Evolutionary conservation across 1,140 invertebrate species (phyloP), one percentile per base, ranked within the genome.

Genomic region (Conopomorpha cramerella): DNA sequence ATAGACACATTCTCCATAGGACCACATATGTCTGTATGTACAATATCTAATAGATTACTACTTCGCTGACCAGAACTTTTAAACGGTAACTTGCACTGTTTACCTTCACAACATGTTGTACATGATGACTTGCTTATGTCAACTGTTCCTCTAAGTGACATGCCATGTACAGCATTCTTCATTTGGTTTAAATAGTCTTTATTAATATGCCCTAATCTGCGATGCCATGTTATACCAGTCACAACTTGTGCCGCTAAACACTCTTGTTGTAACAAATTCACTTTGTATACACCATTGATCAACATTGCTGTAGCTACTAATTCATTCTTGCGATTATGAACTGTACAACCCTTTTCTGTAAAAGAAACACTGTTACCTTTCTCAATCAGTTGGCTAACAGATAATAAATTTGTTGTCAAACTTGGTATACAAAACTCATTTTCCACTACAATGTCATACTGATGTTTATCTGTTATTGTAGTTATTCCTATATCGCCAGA

Each of bases 11-110:
- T 29, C 13, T 29, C 28, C 13, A 29, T 29, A 38, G 51, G 48
- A 29, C 57, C 61, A 45, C 54, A 57, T 6, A 68, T 29, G 37
- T 70, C 59, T 10, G 34, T 32, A 36, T 61, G 58, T 11, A 67
- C 41, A 17, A 55, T 28, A 31, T 63, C 45, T 29, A 49, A 37
- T 26, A 34, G 11, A 11, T 54, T 37, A 11, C 23, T 35, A 23
- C 35, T 30, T 34, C 33, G 34, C n/a, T 35, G 18, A 15, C 33
- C 36, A 26, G 30, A 16, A 8, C 18, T 19, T 12, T 19, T 26
- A 25, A 35, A 35, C 10, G 34, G 34, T 26, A 23, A 25, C 16
- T 18, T 15, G 16, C 34, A 25, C 26, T 35, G 18, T 26, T 35
- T 35, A 3, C 34, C 34, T 35, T 35, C 34, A 23, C 34, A 35